A percentile compares a stretch with the other conserved stretches of the same genome.
Conservation (phyloP, 92 coral and sea anemone genomes). For the Chrysogorgia sp. region DNA sequence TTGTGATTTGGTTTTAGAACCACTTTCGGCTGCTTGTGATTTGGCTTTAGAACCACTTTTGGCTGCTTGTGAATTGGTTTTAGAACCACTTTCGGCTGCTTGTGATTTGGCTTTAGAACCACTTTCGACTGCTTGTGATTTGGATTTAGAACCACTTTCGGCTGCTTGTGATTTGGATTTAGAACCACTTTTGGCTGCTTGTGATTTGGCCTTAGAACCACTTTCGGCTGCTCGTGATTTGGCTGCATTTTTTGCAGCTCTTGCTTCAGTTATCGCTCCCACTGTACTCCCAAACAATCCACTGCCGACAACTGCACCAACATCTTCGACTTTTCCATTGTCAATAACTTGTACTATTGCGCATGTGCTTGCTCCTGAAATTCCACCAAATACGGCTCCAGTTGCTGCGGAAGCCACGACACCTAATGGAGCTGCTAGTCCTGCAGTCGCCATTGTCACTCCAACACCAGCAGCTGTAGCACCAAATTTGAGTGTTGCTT, state of each 20-base stretch:
- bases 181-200: no score
- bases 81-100: no score
- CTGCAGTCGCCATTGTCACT: slow-evolving; percentile 28
- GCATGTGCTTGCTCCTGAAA: slow-evolving; percentile 27
- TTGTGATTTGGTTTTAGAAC: no score
- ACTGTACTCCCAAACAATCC: slow-evolving; percentile 26
- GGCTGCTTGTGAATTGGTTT: no score
- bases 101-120: no score
- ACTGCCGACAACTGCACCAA: slow-evolving; percentile 36
- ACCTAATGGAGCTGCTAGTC: slow-evolving; percentile 41
- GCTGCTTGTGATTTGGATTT: no score
- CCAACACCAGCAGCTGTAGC: slow-evolving; percentile 17
- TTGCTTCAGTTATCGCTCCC: slow-evolving; percentile 15
- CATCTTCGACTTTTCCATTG: slow-evolving; percentile 34
- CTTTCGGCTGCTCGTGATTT: no score
- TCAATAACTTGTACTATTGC: slow-evolving; percentile 34
- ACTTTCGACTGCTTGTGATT: no score
- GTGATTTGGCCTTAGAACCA: no score
- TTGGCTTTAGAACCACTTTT: no score
- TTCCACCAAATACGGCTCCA: slow-evolving; percentile 37
- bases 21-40: no score
- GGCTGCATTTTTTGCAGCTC: slow-evolving; percentile 34
- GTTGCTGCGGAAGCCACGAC: slow-evolving; percentile 26
- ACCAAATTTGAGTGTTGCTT: slow-evolving; percentile 33
- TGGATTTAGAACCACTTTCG: no score